Percentiles rank a stretch among this genome's conserved stretches.
Conservation (phyloP, 2,113 vertebrate genomes). For the Polypterus senegalus region DNA sequence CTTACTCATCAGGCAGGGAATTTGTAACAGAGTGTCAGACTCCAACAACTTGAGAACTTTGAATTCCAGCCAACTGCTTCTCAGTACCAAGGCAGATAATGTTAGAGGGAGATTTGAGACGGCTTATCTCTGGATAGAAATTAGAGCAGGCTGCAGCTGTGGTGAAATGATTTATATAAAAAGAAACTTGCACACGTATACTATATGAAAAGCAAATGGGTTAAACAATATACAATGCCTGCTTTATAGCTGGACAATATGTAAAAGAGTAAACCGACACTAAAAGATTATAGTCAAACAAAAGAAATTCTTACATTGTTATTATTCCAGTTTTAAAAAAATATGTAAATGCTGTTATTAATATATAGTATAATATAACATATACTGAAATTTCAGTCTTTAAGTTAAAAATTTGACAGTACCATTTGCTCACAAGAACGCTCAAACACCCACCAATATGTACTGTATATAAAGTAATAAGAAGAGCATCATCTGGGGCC, state of each 20-base stretch:
- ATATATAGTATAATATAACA: too few relatives aligned
- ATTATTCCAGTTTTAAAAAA: too few relatives aligned
- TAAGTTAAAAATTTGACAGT: too few relatives aligned
- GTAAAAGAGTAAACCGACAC: too few relatives aligned
- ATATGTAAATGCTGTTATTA: too few relatives aligned
- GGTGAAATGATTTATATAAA: constrained; percentile 58
- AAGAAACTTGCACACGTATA: constrained; percentile 29
- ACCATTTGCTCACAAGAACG: too few relatives aligned
- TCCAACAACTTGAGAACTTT: constrained; percentile 34
- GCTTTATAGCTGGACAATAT: neutral
- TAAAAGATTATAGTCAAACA: neutral
- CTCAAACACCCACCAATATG: too few relatives aligned
- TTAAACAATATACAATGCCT: neutral
- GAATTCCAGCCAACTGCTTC: constrained; percentile 33
- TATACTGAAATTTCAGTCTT: too few relatives aligned
- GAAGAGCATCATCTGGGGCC: too few relatives aligned
- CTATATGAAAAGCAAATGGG: neutral
- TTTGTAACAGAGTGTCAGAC: constrained; percentile 8
- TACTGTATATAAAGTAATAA: too few relatives aligned
- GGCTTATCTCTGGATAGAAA: constrained; percentile 54
- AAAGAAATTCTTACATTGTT: too few relatives aligned
- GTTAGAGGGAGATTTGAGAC: constrained; percentile 55
- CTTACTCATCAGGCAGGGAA: constrained; percentile 19
- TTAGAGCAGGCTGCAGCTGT: constrained; percentile 40
- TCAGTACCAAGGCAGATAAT: constrained; percentile 36